A percentile compares a stretch with the other conserved stretches of the same genome.
These are phyloP conservation scores for Gobio gobio DNA, from an alignment of 2,113 vertebrate species.

Conservation along the genomic window DNA sequence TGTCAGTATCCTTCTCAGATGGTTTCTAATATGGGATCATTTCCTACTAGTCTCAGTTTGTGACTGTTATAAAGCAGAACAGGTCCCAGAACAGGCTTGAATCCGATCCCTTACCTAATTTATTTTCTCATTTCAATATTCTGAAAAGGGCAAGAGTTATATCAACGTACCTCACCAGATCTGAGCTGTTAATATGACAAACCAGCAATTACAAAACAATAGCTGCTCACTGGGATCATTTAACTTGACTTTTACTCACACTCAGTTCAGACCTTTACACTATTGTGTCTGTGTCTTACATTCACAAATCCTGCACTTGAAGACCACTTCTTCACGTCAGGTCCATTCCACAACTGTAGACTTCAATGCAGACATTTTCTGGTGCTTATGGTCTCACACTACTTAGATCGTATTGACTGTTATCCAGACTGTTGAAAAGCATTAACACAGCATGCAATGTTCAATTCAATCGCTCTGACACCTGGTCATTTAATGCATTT, in stretches of 20 bases:
- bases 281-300: background rate
- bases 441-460: slow-evolving; percentile 24
- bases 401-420: slow-evolving; percentile 23
- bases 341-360: slow-evolving; percentile 51
- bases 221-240: background rate
- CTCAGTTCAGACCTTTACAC: background rate
- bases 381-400: slow-evolving; percentile 46
- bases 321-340: slow-evolving; percentile 45
- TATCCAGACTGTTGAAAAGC: slow-evolving; percentile 23
- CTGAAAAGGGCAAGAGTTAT: background rate
- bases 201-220: background rate
- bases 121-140: background rate
- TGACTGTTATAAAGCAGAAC: background rate
- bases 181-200: slow-evolving; percentile 10
- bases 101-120: slow-evolving; percentile 1
- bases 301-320: background rate
- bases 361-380: slow-evolving; percentile 42
- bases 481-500: slow-evolving; percentile 14
- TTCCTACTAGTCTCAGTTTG: slow-evolving; percentile 18
- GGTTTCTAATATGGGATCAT: background rate
- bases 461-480: background rate
- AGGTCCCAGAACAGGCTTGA: background rate
- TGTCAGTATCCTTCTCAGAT: background rate
- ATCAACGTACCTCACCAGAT: slow-evolving; percentile 5
- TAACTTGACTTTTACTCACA: background rate